Evolutionary conservation across 2,113 vertebrate genomes (phyloP).

Genomic region (Oxyruncus cristatus): DNA sequence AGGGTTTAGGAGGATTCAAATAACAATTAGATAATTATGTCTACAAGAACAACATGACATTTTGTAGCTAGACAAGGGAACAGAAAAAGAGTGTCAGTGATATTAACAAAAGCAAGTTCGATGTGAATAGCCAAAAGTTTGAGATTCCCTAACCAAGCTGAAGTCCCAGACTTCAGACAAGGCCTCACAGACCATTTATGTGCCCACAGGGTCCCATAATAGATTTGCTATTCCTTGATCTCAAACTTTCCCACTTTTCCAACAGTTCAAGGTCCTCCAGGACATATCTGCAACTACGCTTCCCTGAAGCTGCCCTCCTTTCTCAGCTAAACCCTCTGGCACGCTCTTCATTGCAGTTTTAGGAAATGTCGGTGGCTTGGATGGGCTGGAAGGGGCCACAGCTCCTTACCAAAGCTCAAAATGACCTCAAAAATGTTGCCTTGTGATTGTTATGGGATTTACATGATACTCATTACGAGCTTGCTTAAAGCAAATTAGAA

Average conservation of each 20-base stretch:
- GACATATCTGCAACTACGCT: not conserved
- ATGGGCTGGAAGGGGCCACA: not conserved
- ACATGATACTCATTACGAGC: not conserved
- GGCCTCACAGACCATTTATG: rapidly evolving
- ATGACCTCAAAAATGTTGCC: not conserved
- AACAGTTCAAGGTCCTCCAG: not conserved
- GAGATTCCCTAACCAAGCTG: not conserved
- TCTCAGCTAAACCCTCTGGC: not conserved
- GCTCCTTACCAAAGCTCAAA: not conserved
- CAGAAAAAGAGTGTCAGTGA: not conserved
- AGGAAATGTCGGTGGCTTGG: not conserved
- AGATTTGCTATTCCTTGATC: not conserved
- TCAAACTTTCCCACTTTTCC: not conserved
- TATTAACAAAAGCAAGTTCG: not conserved
- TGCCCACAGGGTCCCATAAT: not conserved
- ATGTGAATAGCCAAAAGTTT: not conserved
- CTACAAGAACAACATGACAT: constrained; percentile 45
- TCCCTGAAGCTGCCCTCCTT: not conserved
- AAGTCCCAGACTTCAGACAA: not conserved
- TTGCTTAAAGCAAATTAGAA: not conserved
- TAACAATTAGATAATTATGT: constrained; percentile 53
- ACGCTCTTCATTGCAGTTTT: not conserved
- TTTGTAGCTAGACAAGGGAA: not conserved
- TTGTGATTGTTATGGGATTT: not conserved
- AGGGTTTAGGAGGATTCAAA: constrained; percentile 63